These are phyloP conservation scores for Buathra laborator DNA, from an alignment of 2,888 invertebrate genomes.

Conservation along the genomic window DNA sequence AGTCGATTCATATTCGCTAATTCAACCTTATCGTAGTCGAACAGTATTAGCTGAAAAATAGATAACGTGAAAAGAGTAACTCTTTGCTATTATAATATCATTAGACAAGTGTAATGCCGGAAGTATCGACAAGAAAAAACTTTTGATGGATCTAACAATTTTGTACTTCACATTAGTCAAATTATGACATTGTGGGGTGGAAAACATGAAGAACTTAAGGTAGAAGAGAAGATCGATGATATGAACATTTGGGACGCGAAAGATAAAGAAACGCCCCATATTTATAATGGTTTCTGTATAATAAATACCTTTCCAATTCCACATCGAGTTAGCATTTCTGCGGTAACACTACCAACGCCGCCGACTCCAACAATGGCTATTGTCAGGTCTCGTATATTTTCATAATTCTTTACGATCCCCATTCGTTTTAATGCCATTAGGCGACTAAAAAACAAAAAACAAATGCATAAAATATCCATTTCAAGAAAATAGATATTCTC, in stretches of 20 bases:
- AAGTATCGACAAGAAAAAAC: no score
- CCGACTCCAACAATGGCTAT: conserved; percentile 99
- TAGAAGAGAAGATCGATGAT: no score
- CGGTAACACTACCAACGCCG: conserved; percentile 99
- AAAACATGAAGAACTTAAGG: no score
- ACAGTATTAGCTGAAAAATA: conserved; percentile 92
- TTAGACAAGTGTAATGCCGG: no score
- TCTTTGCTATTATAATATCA: no score
- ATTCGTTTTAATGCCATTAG: conserved; percentile 99
- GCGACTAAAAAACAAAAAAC: conserved; percentile 89
- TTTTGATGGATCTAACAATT: no score
- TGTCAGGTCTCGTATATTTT: conserved; percentile 94
- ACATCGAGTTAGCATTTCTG: conserved; percentile 99
- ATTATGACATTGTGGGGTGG: no score
- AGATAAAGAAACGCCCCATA: background rate
- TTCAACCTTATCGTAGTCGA: conserved; percentile 99
- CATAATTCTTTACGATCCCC: conserved; percentile 99
- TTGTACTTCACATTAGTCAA: no score
- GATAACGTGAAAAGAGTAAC: conserved; percentile 16
- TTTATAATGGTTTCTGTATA: background rate
- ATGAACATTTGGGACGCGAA: no score
- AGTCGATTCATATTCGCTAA: conserved; percentile 99
- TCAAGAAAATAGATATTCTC: no score
- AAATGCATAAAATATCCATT: background rate
- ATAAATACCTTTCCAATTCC: conserved; percentile 95